Conservation (phyloP, 2,888 invertebrate genomes). For the Chrysomela aeneicollis region DNA sequence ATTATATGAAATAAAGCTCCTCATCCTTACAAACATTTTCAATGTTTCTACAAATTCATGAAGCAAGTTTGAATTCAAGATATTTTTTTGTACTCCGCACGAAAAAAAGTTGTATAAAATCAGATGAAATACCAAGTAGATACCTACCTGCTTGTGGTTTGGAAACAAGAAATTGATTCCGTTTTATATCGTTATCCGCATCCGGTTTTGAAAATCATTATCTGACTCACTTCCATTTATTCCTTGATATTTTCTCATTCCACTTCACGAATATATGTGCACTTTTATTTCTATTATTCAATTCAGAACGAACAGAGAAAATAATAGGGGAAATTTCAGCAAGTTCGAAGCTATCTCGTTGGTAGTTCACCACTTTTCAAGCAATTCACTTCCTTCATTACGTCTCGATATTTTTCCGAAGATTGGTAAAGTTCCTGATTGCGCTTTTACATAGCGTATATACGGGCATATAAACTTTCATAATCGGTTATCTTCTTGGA, state of each 20-base stretch:
- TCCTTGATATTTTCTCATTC: neutral
- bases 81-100: no score
- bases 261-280: neutral
- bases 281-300: neutral
- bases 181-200: no score
- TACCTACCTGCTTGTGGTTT: no score
- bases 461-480: constrained; percentile 32
- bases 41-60: no score
- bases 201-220: no score
- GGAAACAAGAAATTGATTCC: no score
- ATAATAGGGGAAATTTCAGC: neutral
- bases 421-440: constrained; percentile 50
- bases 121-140: no score
- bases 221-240: no score
- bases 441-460: constrained; percentile 34
- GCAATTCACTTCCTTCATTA: constrained; percentile 38
- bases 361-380: constrained; percentile 30
- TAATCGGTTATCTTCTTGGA: constrained; percentile 53
- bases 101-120: no score
- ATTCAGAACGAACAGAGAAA: neutral
- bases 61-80: no score
- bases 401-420: constrained; percentile 42
- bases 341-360: constrained; percentile 19
- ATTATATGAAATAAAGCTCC: no score
- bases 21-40: no score